These are phyloP conservation scores for Rhyacichthys aspro DNA, from an alignment of 2,797 vertebrate species.

Conservation along the genomic window DNA sequence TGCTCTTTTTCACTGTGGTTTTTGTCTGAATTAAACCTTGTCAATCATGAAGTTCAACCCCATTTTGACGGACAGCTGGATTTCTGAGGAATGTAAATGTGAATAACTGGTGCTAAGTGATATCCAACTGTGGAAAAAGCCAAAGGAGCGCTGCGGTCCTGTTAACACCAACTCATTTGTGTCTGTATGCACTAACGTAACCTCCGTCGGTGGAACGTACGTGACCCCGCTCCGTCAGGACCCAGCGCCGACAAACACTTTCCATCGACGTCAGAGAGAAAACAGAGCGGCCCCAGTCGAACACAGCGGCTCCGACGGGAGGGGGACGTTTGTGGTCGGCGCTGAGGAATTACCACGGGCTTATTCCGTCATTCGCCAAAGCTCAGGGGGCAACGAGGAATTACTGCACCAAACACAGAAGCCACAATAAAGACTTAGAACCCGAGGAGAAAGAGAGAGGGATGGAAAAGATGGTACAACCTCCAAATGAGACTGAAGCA, in stretches of 20 bases:
- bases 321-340: conserved; percentile 61
- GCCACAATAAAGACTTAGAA: conserved; percentile 71
- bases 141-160: neutral
- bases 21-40: too few species aligned
- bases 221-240: conserved; percentile 24
- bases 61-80: conserved; percentile 17
- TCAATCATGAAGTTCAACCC: neutral
- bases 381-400: conserved; percentile 63
- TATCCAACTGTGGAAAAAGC: conserved; percentile 3
- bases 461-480: conserved; percentile 43
- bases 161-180: conserved; percentile 9
- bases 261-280: conserved; percentile 52
- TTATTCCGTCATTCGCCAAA: conserved; percentile 64
- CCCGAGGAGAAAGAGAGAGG: conserved; percentile 50
- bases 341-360: conserved; percentile 61
- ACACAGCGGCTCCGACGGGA: conserved; percentile 21
- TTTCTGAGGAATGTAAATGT: neutral
- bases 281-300: conserved; percentile 28
- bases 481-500: conserved; percentile 28
- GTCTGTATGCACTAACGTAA: conserved; percentile 36
- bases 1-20: too few species aligned
- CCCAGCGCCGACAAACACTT: conserved; percentile 32
- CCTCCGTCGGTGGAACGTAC: conserved; percentile 24
- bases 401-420: conserved; percentile 62
- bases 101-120: neutral